phyloP scores from a whole-genome alignment of 1,140 invertebrate species.

The Paracyclopina nana region DNA sequence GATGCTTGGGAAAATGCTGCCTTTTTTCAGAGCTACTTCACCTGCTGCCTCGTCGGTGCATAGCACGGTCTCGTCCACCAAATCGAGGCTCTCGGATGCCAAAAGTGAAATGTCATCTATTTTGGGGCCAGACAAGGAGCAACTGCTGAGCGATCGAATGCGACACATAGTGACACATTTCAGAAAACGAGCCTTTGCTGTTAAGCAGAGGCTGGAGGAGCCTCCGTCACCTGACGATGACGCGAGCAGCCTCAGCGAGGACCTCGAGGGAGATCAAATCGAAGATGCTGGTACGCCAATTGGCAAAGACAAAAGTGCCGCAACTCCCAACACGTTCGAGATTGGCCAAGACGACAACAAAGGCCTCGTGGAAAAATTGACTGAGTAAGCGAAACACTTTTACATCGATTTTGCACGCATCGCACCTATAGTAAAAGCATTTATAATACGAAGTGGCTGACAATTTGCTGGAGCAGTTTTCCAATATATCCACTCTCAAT shows the following conservation, averaged over 20 bases:
- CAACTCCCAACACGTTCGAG: not conserved
- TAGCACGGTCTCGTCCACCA: too few relatives aligned
- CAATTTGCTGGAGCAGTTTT: too few relatives aligned
- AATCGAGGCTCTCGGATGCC: too few relatives aligned
- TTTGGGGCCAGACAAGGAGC: constrained; percentile 8
- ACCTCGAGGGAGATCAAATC: too few relatives aligned
- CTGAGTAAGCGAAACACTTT: not conserved
- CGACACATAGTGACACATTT: not conserved
- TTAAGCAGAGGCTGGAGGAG: not conserved
- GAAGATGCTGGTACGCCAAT: not conserved
- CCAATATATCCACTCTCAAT: too few relatives aligned
- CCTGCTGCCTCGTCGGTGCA: too few relatives aligned
- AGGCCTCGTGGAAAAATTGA: not conserved
- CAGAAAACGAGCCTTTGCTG: not conserved
- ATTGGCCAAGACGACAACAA: not conserved
- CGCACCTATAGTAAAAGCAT: not conserved
- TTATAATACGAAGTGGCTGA: too few relatives aligned
- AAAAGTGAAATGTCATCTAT: constrained; percentile 3
- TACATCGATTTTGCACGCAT: not conserved
- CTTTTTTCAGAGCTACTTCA: too few relatives aligned
- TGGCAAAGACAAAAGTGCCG: not conserved
- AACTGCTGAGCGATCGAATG: constrained; percentile 1
- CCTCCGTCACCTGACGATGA: constrained; percentile 1
- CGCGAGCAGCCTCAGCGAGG: too few relatives aligned
- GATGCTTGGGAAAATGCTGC: too few relatives aligned